Evolutionary conservation across 2,888 invertebrate species (phyloP).

Genomic region (Archips xylosteana): DNA sequence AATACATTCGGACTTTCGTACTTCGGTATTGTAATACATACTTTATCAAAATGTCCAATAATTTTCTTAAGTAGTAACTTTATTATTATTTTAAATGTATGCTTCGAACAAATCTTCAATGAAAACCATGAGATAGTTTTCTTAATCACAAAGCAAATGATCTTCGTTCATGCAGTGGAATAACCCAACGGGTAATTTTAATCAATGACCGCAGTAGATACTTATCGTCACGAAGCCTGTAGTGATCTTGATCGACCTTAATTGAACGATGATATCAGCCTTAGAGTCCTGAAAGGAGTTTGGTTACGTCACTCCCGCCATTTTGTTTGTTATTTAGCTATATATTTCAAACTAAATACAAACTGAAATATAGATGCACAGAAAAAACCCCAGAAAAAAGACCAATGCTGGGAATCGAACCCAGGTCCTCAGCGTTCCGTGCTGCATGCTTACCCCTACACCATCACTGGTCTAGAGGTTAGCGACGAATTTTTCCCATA

Average conservation of each 20-base stretch:
- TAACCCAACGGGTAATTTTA: slow-evolving; percentile 58
- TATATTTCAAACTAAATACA: too few species aligned
- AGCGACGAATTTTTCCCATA: too few species aligned
- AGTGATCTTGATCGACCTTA: slow-evolving; percentile 38
- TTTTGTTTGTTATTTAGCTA: slow-evolving; percentile 14
- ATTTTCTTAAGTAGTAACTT: neutral
- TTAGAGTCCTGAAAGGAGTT: slow-evolving; percentile 30
- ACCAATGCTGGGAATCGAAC: too few species aligned
- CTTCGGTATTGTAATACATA: too few species aligned
- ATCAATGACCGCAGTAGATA: slow-evolving; percentile 56
- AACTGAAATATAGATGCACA: too few species aligned
- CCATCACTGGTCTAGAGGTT: too few species aligned
- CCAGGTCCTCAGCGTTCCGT: too few species aligned
- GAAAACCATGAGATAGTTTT: slow-evolving; percentile 49
- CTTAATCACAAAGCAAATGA: slow-evolving; percentile 55
- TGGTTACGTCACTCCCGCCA: slow-evolving; percentile 8
- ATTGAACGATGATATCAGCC: slow-evolving; percentile 39
- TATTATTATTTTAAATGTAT: neutral
- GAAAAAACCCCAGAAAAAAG: too few species aligned
- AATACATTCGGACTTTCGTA: too few species aligned
- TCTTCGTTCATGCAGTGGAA: slow-evolving; percentile 55
- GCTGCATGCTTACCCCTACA: too few species aligned
- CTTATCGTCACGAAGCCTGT: slow-evolving; percentile 61
- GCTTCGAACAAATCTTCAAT: slow-evolving; percentile 41
- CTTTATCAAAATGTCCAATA: neutral